Conservation (phyloP, 2,888 invertebrate genomes). For the Cheiracanthium punctorium region DNA sequence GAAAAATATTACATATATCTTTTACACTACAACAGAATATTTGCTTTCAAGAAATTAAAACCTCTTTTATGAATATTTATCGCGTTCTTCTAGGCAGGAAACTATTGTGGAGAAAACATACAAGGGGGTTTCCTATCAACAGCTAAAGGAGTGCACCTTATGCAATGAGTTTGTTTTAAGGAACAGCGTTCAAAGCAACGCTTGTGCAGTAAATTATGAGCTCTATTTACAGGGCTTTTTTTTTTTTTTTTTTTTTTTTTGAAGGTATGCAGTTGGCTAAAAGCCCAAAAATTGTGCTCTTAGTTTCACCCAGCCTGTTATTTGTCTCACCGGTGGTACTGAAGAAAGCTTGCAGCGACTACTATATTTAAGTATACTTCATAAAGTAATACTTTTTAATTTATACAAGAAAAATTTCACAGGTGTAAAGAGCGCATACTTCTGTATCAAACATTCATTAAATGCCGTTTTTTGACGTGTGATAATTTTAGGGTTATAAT, state of each 20-base stretch:
- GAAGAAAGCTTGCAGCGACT: not conserved
- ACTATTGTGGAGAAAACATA: conserved; percentile 21
- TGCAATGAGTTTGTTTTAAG: not conserved
- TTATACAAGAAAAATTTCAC: not conserved
- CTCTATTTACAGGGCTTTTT: conserved; percentile 9
- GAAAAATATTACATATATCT: not conserved
- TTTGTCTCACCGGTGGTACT: not conserved
- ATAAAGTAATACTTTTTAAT: conserved; percentile 10
- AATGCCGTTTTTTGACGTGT: too few species aligned
- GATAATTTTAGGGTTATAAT: too few species aligned
- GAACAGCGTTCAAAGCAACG: not conserved
- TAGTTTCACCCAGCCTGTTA: not conserved
- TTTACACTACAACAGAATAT: conserved; percentile 15
- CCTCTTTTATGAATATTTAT: conserved; percentile 28
- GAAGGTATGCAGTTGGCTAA: conserved; percentile 4
- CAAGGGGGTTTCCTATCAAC: not conserved
- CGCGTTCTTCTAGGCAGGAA: not conserved
- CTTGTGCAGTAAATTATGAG: conserved; percentile 1
- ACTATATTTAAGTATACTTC: not conserved
- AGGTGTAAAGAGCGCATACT: not conserved
- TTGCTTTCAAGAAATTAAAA: conserved; percentile 27
- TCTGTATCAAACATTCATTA: too few species aligned
- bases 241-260: too few species aligned
- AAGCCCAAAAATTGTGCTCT: not conserved
- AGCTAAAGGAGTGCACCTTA: not conserved